Percentiles rank a stretch among this genome's conserved stretches.
Evolutionary conservation across 1,140 invertebrate genomes (phyloP).

Genomic region (Dendrolimus kikuchii): DNA sequence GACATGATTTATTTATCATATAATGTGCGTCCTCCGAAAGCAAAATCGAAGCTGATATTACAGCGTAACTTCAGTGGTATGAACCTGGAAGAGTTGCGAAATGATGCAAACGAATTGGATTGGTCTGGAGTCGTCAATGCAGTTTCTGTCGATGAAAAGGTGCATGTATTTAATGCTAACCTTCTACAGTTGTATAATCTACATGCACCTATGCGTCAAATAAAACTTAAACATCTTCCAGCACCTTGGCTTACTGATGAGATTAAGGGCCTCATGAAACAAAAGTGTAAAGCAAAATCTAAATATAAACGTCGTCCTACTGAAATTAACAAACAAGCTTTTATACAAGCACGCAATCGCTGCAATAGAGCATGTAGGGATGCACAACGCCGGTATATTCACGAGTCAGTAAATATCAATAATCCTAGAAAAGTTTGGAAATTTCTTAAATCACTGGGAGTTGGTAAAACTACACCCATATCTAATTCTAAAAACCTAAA

Average conservation of each 20-base stretch:
- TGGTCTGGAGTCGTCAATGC: no score
- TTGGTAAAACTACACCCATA: neutral
- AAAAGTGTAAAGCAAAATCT: neutral
- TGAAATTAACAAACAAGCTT: no score
- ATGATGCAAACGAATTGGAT: neutral
- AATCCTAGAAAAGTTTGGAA: no score
- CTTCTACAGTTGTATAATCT: neutral
- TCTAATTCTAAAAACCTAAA: neutral
- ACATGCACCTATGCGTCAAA: conserved; percentile 1
- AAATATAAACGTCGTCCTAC: neutral
- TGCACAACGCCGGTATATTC: no score
- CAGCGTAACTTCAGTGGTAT: neutral
- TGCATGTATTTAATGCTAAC: no score
- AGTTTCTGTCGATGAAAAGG: no score
- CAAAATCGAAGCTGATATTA: no score
- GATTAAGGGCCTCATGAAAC: no score
- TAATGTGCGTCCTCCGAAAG: neutral
- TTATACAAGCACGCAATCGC: no score
- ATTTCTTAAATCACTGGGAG: no score
- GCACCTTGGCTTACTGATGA: neutral
- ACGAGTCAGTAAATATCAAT: no score
- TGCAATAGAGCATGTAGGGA: no score
- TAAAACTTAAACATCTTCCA: neutral
- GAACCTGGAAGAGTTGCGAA: neutral
- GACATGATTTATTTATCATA: conserved; percentile 1